A percentile compares a stretch with the other conserved stretches of the same genome.
phyloP scores from a whole-genome alignment of 2,113 vertebrate species.

The Stomatorhinus ivindoensis region DNA sequence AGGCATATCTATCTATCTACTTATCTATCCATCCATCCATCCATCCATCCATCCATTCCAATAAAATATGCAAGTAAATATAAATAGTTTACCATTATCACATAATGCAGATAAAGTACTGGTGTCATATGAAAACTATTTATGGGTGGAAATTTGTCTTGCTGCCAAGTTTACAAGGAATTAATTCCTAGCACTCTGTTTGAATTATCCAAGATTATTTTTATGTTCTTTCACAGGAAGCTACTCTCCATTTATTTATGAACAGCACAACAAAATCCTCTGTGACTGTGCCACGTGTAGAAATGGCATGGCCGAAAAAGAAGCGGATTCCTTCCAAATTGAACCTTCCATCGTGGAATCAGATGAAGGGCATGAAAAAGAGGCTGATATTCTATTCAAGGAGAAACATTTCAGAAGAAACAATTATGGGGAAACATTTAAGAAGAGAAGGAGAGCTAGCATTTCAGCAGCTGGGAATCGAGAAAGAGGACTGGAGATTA shows the following conservation, averaged over 20 bases:
- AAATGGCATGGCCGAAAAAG: constrained; percentile 45
- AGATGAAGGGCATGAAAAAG: constrained; percentile 48
- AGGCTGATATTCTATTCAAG: constrained; percentile 24
- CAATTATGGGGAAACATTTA: constrained; percentile 39
- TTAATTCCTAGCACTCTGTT: background rate
- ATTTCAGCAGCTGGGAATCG: constrained; percentile 27
- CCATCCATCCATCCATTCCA: background rate
- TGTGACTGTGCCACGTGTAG: constrained; percentile 27
- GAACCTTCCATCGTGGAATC: constrained; percentile 38
- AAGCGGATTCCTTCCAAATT: constrained; percentile 38
- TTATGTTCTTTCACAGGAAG: constrained; percentile 43
- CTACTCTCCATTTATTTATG: constrained; percentile 35
- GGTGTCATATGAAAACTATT: background rate
- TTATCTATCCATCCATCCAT: background rate
- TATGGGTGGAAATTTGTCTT: background rate
- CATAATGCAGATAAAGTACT: background rate
- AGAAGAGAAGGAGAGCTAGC: constrained; percentile 36
- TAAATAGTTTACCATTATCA: background rate
- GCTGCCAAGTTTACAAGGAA: background rate
- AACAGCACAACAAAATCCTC: constrained; percentile 34
- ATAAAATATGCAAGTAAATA: background rate
- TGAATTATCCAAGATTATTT: background rate
- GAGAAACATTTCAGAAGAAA: constrained; percentile 43
- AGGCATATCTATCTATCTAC: background rate
- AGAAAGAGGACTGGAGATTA: constrained; percentile 43